Evolutionary conservation across 2,888 invertebrate genomes (phyloP), one percentile per base, ranked within the genome.

Genomic region (Ennomos fuscantarius): DNA sequence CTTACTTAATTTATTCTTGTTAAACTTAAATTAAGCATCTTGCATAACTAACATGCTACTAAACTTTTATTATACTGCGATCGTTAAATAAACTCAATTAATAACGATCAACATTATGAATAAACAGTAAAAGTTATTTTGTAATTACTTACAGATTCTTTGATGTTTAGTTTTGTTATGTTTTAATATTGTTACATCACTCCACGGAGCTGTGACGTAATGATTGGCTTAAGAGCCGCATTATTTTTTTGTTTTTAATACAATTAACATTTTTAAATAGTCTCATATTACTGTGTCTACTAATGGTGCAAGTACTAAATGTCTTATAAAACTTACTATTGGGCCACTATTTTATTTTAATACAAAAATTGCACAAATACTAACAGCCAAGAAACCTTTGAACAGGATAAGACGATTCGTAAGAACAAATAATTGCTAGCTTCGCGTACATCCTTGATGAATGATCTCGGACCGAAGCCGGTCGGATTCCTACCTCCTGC

Each of bases 401-500:
- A 3, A 40, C 47, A 24, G 37, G 47, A 39, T 47, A 32, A 39
- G 37, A 11, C 32, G 31, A 44, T 33, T 12, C 9, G 37, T 51
- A 57, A 48, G 55, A 44, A 53, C 36, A 52, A 55, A 55, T 60
- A 55, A 60, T 63, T 57, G n/a, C 53, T 34, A 39, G 44, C 24
- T 45, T 54, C 45, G 48, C 45, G 52, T 48, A 52, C 63, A 50
- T 47, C 41, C 45, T 49, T 58, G 60, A 55, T 60, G 55, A 56
- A 59, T 54, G 54, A 61, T 58, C 47, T 50, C 39, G 12, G 45
- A 35, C 32, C 15, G 15, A 50, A 57, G 57, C 61, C 54, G 52
- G 58, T 55, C 48, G 47, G 45, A 51, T 52, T 37, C 50, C 33
- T 63, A 47, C 65, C 60, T 54, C 61, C 59, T 63, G 61, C 56